Conservation (phyloP, 1,140 invertebrate genomes). For the Eupristina koningsbergeri region DNA sequence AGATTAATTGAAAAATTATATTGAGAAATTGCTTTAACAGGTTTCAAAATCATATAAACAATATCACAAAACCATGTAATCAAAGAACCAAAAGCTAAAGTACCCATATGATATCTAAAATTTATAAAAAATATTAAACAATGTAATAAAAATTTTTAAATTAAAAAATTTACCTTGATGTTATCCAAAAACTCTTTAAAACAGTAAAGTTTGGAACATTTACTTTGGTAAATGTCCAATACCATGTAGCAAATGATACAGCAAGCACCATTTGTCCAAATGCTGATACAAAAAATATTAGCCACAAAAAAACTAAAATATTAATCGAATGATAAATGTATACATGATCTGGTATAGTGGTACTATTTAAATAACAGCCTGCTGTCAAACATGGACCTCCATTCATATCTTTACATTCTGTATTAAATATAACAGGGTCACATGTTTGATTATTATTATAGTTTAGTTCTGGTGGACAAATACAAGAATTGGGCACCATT, state of each 20-base stretch:
- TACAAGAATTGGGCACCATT: conserved; percentile 61
- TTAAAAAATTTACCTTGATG: conserved; percentile 48
- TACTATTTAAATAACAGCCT: conserved; percentile 75
- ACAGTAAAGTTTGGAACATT: conserved; percentile 88
- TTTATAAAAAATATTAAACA: neutral
- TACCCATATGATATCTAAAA: conserved; percentile 91
- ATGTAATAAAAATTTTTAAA: conserved; percentile 3
- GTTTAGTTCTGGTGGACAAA: conserved; percentile 50
- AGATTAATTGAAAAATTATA: conserved; percentile 76
- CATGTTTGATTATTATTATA: conserved; percentile 74
- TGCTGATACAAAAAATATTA: conserved; percentile 90
- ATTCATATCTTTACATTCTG: conserved; percentile 73
- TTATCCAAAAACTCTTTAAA: conserved; percentile 77
- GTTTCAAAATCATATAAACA: conserved; percentile 86
- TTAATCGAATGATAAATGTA: conserved; percentile 80
- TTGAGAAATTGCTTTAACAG: conserved; percentile 81
- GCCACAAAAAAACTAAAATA: conserved; percentile 93
- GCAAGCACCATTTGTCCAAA: conserved; percentile 94
- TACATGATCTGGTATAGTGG: conserved; percentile 72
- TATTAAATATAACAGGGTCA: conserved; percentile 73
- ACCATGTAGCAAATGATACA: conserved; percentile 90
- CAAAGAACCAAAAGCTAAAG: conserved; percentile 94
- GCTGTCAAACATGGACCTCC: conserved; percentile 66
- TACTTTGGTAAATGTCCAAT: conserved; percentile 90
- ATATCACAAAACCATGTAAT: conserved; percentile 92